Conservation (phyloP, 2,797 vertebrate genomes). For the Eupleurogrammus muticus region DNA sequence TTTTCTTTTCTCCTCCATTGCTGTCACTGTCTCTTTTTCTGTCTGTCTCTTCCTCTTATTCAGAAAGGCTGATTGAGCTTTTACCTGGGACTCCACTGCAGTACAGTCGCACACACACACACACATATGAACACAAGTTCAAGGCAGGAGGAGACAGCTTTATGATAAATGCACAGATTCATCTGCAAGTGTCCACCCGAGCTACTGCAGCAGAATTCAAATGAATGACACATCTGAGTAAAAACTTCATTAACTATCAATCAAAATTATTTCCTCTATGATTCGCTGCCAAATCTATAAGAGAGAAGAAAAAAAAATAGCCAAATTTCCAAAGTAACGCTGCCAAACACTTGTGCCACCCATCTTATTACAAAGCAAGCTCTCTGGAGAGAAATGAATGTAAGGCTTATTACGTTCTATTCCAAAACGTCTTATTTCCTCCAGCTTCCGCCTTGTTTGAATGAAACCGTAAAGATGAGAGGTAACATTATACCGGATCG, state of each 20-base stretch:
- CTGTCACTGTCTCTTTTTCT: constrained; percentile 28
- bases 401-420: neutral
- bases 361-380: neutral
- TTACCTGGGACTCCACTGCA: constrained; percentile 45
- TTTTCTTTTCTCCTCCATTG: constrained; percentile 42
- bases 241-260: constrained; percentile 11
- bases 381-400: neutral
- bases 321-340: neutral
- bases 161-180: constrained; percentile 45
- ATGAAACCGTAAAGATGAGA: constrained; percentile 50
- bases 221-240: neutral
- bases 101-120: constrained; percentile 1
- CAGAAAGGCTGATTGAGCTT: constrained; percentile 53
- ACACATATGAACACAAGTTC: constrained; percentile 22
- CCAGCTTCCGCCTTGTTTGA: constrained; percentile 9
- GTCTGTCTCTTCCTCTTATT: constrained; percentile 41
- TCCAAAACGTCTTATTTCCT: constrained; percentile 27
- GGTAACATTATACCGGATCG: constrained; percentile 43
- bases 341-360: neutral
- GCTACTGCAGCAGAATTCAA: neutral
- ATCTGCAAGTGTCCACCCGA: constrained; percentile 42
- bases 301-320: no score
- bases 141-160: constrained; percentile 37
- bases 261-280: neutral
- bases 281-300: neutral